Evolutionary conservation across 2,113 vertebrate genomes (phyloP).

Genomic region (Ahaetulla prasina): DNA sequence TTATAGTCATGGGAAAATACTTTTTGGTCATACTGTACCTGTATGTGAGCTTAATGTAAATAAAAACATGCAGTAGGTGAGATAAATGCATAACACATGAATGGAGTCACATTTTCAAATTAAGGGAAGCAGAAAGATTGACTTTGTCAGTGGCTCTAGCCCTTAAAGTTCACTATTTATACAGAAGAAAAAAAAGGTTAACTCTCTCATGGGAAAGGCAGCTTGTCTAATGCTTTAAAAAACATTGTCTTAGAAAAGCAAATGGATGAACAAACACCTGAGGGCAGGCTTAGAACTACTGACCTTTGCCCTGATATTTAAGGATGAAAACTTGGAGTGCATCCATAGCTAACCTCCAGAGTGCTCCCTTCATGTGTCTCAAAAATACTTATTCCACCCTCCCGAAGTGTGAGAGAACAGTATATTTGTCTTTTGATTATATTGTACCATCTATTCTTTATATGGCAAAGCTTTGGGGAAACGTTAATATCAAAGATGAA

Average conservation of each 20-base stretch:
- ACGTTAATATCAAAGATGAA: neutral
- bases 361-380: neutral
- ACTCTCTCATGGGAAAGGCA: neutral
- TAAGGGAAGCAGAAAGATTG: neutral
- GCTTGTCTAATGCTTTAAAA: neutral
- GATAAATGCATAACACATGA: neutral
- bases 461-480: neutral
- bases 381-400: accelerated
- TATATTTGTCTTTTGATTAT: neutral
- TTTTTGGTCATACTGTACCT: neutral
- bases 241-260: conserved; percentile 4
- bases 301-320: conserved; percentile 8
- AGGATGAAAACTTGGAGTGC: conserved; percentile 17
- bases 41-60: neutral
- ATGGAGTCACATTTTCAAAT: neutral
- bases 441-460: neutral
- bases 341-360: neutral
- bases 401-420: accelerated
- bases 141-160: neutral
- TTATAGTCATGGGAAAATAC: neutral
- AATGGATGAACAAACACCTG: conserved; percentile 16
- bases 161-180: neutral
- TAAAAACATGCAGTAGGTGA: neutral
- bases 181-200: neutral
- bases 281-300: conserved; percentile 1